Evolutionary conservation across 2,888 invertebrate genomes (phyloP).

Genomic region (Morinoia aosen): DNA sequence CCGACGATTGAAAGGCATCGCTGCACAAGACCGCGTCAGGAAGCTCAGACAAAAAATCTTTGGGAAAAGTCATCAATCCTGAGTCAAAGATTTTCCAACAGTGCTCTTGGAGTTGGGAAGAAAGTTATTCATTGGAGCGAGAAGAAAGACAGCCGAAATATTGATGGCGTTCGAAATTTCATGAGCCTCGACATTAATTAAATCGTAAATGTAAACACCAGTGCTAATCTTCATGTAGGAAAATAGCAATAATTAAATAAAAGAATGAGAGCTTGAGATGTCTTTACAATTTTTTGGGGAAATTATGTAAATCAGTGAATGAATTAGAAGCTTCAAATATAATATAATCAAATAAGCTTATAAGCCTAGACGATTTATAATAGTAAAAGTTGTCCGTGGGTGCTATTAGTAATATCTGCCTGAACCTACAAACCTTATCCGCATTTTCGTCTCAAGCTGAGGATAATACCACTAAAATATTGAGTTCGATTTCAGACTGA

Average conservation of each 20-base stretch:
- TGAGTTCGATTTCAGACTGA: no score
- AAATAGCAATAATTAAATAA: background rate
- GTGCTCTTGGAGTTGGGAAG: background rate
- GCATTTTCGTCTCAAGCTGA: no score
- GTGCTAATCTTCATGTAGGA: background rate
- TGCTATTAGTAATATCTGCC: no score
- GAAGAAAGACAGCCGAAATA: background rate
- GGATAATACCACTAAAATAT: no score
- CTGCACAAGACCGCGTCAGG: background rate
- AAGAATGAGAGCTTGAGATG: background rate
- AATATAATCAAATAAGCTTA: background rate
- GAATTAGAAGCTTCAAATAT: background rate
- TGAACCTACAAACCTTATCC: no score
- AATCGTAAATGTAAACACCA: background rate
- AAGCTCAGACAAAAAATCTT: background rate
- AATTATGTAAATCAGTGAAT: background rate
- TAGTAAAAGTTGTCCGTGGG: background rate
- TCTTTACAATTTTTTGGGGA: background rate
- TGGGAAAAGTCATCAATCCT: background rate
- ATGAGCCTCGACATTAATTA: background rate
- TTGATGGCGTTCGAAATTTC: background rate
- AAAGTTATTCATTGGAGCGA: background rate
- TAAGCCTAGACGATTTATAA: background rate
- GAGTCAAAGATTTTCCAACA: background rate
- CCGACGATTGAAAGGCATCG: background rate